phyloP scores from a whole-genome alignment of 2,113 vertebrate genomes.

The Arizona elegans region DNA sequence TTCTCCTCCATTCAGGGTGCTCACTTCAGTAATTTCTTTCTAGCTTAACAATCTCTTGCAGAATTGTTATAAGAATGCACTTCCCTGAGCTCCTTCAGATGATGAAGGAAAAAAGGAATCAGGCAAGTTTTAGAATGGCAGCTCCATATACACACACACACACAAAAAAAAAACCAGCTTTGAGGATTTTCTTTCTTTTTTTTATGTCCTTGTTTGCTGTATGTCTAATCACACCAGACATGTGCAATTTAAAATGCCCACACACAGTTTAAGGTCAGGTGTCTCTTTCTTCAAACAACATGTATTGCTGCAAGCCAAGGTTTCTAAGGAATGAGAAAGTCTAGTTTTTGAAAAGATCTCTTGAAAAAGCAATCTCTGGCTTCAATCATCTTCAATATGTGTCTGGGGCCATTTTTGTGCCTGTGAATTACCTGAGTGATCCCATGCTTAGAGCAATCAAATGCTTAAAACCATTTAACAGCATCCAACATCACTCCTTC shows the following conservation, averaged over 20 bases:
- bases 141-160: no score
- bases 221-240: not conserved
- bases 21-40: not conserved
- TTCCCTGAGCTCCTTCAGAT: not conserved
- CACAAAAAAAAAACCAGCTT: not conserved
- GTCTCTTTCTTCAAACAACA: not conserved
- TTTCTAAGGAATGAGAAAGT: not conserved
- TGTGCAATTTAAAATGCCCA: not conserved
- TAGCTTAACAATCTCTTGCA: not conserved
- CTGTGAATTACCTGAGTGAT: not conserved
- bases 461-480: not conserved
- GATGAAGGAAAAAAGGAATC: not conserved
- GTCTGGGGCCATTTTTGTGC: not conserved
- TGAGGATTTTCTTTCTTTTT: not conserved
- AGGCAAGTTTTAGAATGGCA: not conserved
- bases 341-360: not conserved
- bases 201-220: not conserved
- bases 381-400: not conserved
- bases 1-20: not conserved
- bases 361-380: not conserved
- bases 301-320: not conserved
- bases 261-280: not conserved
- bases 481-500: not conserved
- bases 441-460: not conserved
- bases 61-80: not conserved